These are phyloP conservation scores for Discoglossus pictus DNA, from an alignment of 2,797 vertebrate species.

Conservation along the genomic window DNA sequence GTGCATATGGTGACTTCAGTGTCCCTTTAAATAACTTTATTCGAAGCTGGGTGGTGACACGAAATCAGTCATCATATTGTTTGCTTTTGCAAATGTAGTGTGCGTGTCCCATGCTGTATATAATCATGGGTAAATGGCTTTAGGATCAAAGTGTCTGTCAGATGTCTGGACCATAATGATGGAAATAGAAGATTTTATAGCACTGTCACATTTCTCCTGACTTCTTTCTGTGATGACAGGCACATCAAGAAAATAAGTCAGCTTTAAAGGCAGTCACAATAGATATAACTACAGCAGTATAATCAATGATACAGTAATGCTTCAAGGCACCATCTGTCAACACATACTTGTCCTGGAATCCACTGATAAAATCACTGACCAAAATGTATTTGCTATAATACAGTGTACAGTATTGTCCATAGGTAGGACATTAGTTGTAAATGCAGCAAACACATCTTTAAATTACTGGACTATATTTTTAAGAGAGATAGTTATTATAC, in stretches of 20 bases:
- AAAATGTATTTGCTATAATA: neutral
- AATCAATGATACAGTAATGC: slow-evolving; percentile 15
- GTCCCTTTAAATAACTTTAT: no score
- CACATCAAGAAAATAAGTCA: neutral
- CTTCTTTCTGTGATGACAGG: slow-evolving; percentile 3
- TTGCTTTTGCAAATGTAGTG: no score
- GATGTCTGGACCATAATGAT: neutral
- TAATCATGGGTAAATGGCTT: no score
- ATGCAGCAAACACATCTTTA: no score
- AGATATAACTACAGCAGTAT: neutral
- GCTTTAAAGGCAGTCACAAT: neutral
- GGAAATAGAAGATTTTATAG: neutral
- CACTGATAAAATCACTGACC: neutral
- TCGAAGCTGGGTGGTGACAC: no score
- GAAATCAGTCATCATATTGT: no score
- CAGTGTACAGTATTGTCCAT: no score
- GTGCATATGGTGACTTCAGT: no score
- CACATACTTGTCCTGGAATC: neutral
- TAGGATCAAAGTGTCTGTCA: slow-evolving; percentile 1
- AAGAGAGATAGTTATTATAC: no score
- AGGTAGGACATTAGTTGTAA: no score
- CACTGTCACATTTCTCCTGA: neutral
- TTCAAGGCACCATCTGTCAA: neutral
- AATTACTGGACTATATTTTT: no score
- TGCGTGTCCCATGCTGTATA: no score